Evolutionary conservation across 1,140 invertebrate species (phyloP), one percentile per base, ranked within the genome.

Genomic region (Diuraphis noxia): DNA sequence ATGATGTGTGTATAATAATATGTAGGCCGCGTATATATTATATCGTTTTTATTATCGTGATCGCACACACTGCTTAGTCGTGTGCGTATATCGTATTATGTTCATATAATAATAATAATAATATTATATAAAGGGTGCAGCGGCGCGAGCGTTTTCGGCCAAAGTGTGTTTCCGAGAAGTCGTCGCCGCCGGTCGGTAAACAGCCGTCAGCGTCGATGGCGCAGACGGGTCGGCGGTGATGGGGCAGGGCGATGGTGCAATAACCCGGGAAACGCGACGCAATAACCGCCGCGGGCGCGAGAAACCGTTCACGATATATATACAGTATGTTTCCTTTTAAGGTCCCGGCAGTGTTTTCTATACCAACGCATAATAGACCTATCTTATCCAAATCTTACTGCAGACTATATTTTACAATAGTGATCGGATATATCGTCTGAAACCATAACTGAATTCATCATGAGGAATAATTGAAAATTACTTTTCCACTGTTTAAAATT

Each of bases 141-240:
- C 56, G 56, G n/a, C 30, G 56, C 56, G 56, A 10, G 56, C n/a
- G 56, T 72, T 72, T 72, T 72, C 17, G 56, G n/a, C 56, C 56
- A 72, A 72, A 72, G 56, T 72, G 56, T n/a, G 56, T 72, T 72
- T 72, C 56, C n/a, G 56, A 72, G 56, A 72, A 72, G 56, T 72
- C 30, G 13, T n/a, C 30, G 30, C 56, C 56, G 56, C n/a, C 56
- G n/a, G 56, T 72, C 56, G 30, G 56, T 72, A 72, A 72, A 72
- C 56, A 72, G 30, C 56, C 56, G 56, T 72, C n/a, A 72, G 56
- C 56, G 30, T n/a, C 56, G 56, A 72, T 72, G 56, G 56, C 56
- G 56, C 56, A 72, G 56, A 72, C 56, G 30, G 56, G 56, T n/a
- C 13, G 56, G 56, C 56, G 56, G 56, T n/a, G 56, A 17, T n/a